Base-by-base conservation (phyloP, 2,888 invertebrate genomes). In the Perithous albicinctus region DNA sequence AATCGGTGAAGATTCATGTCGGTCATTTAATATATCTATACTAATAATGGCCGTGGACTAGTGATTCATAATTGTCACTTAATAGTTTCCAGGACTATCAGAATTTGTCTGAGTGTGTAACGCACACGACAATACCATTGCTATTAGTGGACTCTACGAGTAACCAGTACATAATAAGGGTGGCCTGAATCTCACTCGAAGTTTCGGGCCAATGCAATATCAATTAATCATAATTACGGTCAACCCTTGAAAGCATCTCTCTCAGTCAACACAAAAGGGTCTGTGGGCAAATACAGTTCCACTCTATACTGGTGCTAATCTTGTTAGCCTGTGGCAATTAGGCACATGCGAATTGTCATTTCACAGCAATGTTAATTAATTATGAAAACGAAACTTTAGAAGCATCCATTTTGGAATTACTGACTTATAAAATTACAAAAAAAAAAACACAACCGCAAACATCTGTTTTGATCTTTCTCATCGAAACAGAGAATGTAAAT, bases 161-260 rank as follows among this genome's bases (percentile, higher is more conserved):
- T 43, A 5, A 15, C n/a, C 0, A 5, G 12, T 8, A n/a, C 12
- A 5, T n/a, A 20, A 2, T 20, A 23, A 51, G 51, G 51, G 51
- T 12, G 41, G 10, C 23, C 23, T 12, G 51, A 10, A 23, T 10
- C 20, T 23, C 23, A n/a, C 51, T 8, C 23, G 10, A 56, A 26
- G 6, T 56, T 56, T 26, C 1, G 29, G 54, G n/a, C 15, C 29
- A 29, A 12, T 56, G 54, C 29, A 56, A 56, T 56, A 56, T 26
- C 54, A 56, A 56, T 29, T 56, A 29, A 56, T 56, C 54, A 56
- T 56, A 26, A 26, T 29, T n/a, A n/a, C 54, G 51, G 51, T 51
- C 8, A 8, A 23, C 51, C 48, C 51, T 51, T 51, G 4, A 51
- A 51, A 51, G 23, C 51, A 23, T 23, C 51, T 23, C 51, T 23